Percentiles rank a stretch among this genome's conserved stretches.
phyloP scores from a whole-genome alignment of 1,140 invertebrate species.

The Archivesica marissinica region DNA sequence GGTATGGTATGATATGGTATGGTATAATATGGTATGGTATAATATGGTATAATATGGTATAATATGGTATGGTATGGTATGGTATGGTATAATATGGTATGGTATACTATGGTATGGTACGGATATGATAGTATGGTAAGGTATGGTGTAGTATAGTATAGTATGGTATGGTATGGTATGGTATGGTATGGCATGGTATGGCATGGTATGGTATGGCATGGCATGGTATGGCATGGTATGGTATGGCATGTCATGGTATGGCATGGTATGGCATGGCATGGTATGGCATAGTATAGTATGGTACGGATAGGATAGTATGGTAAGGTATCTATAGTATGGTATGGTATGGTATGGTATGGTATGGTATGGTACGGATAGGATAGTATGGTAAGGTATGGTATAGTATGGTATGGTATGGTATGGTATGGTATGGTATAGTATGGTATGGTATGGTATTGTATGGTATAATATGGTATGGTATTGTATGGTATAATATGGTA shows the following conservation, averaged over 20 bases:
- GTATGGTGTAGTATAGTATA: constrained; percentile 68
- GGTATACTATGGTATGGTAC: constrained; percentile 67
- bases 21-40: constrained; percentile 47
- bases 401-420: constrained; percentile 53
- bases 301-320: no score
- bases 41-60: constrained; percentile 55
- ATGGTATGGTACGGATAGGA: no score
- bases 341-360: constrained; percentile 62
- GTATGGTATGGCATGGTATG: constrained; percentile 66
- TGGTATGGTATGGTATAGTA: constrained; percentile 39
- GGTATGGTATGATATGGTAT: constrained; percentile 64
- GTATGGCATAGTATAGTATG: constrained; percentile 64
- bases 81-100: constrained; percentile 73
- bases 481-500: no score
- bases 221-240: constrained; percentile 62
- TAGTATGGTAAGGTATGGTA: constrained; percentile 30
- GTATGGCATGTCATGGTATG: no score
- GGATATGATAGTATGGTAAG: constrained; percentile 73
- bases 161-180: constrained; percentile 65
- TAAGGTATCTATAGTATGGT: constrained; percentile 60
- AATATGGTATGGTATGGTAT: constrained; percentile 62
- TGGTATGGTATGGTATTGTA: no score
- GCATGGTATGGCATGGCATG: constrained; percentile 64
- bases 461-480: no score
- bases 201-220: constrained; percentile 66